A percentile compares a stretch with the other conserved stretches of the same genome.
Conservation (phyloP, 2,113 vertebrate genomes). For the Chitala chitala region DNA sequence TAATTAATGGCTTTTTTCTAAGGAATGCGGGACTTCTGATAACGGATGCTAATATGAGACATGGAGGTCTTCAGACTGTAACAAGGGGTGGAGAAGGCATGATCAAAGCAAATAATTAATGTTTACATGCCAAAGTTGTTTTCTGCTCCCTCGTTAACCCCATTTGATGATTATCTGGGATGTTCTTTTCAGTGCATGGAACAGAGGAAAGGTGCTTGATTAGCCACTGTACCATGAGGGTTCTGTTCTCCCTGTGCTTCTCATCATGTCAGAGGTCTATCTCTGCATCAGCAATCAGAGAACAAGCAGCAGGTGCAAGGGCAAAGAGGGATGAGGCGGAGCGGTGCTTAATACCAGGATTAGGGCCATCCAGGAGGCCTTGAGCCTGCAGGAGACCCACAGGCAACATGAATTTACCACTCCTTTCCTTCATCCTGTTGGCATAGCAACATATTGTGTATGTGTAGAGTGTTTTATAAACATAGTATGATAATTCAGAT, state of each 20-base stretch:
- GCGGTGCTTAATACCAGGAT: background rate
- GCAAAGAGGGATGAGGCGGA: background rate
- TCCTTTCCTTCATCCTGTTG: background rate
- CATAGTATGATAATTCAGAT: background rate
- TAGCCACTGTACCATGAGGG: background rate
- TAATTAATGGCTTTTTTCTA: conserved; percentile 13
- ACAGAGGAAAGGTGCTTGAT: background rate
- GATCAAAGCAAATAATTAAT: background rate
- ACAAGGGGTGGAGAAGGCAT: background rate
- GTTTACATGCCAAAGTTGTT: background rate
- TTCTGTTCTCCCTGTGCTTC: background rate
- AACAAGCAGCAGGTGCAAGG: background rate
- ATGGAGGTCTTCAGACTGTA: background rate
- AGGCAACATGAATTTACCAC: background rate
- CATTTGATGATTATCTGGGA: conserved; percentile 11
- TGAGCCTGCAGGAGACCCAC: conserved; percentile 16
- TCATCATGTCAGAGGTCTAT: background rate
- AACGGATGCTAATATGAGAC: background rate
- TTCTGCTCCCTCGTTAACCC: conserved; percentile 9
- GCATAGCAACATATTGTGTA: background rate
- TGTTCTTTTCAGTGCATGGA: background rate
- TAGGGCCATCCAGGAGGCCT: conserved; percentile 1
- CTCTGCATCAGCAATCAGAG: conserved; percentile 12
- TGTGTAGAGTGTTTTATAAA: background rate
- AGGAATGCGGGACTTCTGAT: background rate